These are phyloP conservation scores for Rhabdophis nuchalis DNA, from an alignment of 2,797 vertebrate genomes.

Conservation along the genomic window DNA sequence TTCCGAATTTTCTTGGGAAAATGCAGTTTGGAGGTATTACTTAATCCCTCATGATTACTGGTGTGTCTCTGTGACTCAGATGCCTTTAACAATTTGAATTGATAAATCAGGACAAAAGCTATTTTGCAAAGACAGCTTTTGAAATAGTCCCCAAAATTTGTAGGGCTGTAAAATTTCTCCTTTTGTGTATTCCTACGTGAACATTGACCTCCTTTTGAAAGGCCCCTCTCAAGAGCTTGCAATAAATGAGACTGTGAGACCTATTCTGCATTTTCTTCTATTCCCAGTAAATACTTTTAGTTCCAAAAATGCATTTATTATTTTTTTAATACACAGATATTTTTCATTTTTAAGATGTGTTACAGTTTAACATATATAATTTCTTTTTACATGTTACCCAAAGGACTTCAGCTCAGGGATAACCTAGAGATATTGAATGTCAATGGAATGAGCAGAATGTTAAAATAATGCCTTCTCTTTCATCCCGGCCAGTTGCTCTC, in stretches of 20 bases:
- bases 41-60: background rate
- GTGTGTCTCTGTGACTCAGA: background rate
- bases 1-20: background rate
- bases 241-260: background rate
- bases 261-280: background rate
- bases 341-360: background rate
- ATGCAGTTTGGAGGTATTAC: background rate
- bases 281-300: background rate
- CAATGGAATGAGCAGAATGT: background rate
- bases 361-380: background rate
- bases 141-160: background rate
- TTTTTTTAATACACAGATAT: background rate
- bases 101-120: background rate
- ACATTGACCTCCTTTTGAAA: background rate
- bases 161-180: background rate
- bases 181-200: background rate
- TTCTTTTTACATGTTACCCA: background rate
- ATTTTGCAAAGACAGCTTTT: background rate
- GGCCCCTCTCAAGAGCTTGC: background rate
- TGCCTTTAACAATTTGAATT: background rate
- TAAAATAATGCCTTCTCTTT: slow-evolving; percentile 24
- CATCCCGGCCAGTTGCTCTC: slow-evolving; percentile 78
- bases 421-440: background rate
- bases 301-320: background rate
- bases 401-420: background rate